Base-by-base conservation (phyloP, 2,113 vertebrate genomes). In the Danionella cerebrum region DNA sequence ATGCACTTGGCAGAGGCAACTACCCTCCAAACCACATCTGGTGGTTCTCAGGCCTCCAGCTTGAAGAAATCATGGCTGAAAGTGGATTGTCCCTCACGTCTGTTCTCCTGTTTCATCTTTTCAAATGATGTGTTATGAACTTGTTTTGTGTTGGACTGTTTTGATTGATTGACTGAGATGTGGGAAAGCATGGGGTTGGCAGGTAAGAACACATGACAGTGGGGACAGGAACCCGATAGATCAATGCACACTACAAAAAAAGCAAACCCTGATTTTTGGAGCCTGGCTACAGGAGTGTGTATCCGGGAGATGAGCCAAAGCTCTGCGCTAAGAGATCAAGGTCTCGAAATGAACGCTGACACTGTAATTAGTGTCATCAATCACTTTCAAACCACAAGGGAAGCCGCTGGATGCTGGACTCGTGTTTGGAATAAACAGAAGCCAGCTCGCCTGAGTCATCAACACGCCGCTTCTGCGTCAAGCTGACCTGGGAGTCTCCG, bases 301-400 rank as follows among this genome's bases (percentile, higher is more conserved):
- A 53, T 73, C 62, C 68, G 44, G 25, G 31, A 51, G 55, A 51
- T 16, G 29, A 52, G 50, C 64, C 63, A 71, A 62, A 48, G 21
- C 48, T 27, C 5, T 65, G 44, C 47, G 70, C 54, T 66, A 45
- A 60, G 41, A 50, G 52, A 71, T 65, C 19, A 54, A 51, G 52
- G 41, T 38, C 65, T 24, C 48, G 39, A 74, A 58, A 71, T 51
- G 53, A 73, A 54, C 39, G 38, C 41, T 45, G 65, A 62, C 64
- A 41, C 35, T 12, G 48, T 80, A 76, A 78, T 80, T 76, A 78
- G 60, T 21, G 53, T 74, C 76, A 74, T 80, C 76, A 72, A 80
- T 80, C 78, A 80, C 50, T 3, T 13, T 45, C 9, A 47, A 67
- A 39, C 65, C 60, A 47, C 13, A 31, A 65, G 44, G 57, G 41